Base-by-base conservation (phyloP, 2,797 vertebrate species). In the Bovichtus diacanthus region DNA sequence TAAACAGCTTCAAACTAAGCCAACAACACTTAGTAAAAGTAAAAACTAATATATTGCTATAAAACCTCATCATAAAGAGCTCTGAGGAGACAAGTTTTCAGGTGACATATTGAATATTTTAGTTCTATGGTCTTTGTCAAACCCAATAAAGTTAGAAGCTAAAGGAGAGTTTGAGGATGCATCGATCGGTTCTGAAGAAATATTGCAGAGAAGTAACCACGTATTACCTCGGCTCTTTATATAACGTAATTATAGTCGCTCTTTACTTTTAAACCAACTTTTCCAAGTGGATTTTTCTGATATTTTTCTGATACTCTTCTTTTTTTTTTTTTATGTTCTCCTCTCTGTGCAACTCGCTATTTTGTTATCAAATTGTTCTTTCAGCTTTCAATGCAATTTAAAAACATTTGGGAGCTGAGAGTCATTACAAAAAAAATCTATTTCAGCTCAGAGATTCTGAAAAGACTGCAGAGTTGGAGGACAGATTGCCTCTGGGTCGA, bases 381-480 rank as follows among this genome's bases (percentile, higher is more conserved):
- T 31, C 18, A 70, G 31, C 29, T 64, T 78, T 81, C 47, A 46
- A 2, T 58, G 65, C 47, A 68, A n/a, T 78, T 82, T 38, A 51
- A 86, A 81, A 47, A 9, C 41, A 49, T 76, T 76, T 51, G 11
- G 21, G 49, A 70, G 66, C 43, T 55, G 74, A 46, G 9, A 71
- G 78, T 66, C 44, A 55, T 74, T 70, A 55, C 46, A 79, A 84
- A 34, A 53, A 29, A 78, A 85, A 82, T 85, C 82, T 21, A 80
- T 85, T 87, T 53, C 70, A 65, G 79, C 87, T 79, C 70, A 34
- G 63, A 78, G 63, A 72, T 73, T 87, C n/a, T 85, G 29, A 69
- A 76, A 82, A 62, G 76, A 41, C 66, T 62, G 69, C 68, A 15
- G 61, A 71, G 12, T 38, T 49, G 1, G 43, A 74, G 41, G 74